Evolutionary conservation across 2,113 vertebrate genomes (phyloP), one percentile per base, ranked within the genome.

Genomic region (Cathartes aura): DNA sequence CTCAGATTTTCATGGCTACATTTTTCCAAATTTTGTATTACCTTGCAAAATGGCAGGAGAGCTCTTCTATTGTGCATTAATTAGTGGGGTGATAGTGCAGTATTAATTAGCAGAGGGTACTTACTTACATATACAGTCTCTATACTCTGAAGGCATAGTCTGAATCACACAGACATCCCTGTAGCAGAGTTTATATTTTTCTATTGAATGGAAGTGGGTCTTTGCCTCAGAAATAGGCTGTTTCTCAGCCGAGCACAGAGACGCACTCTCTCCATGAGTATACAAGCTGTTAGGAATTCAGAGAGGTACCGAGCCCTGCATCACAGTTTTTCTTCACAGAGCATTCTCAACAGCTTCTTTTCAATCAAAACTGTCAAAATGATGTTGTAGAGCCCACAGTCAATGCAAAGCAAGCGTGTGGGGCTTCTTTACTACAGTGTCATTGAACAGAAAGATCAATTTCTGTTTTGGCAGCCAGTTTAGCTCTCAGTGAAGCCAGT

Each of bases 291-390:
- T 89, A 75, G 56, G 68, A 87, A 95, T 93, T 95, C 78, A 53
- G 66, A 87, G 72, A 85, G 47, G 47, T 89, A 89, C 64, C 1
- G 1, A 94, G 81, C 40, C 56, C 60, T 43, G 58, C 58, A 59
- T 75, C 78, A 71, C 83, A 82, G 56, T 56, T 97, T 97, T 90
- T 80, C 66, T 90, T 97, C 70, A 80, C 89, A 55, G 88, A 90
- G 72, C 52, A 27, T 93, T 98, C 96, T 96, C 91, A 97, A 94
- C 87, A 93, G 68, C 76, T 97, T 95, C 42, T 59, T 96, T 94
- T 91, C 91, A 95, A 93, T 97, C 96, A 98, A 95, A 97, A 87
- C 92, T 95, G 75, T 87, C 92, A 96, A 89, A 85, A 75, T 74
- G 23, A 22, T 71, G 92, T 52, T 80, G 45, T n/a, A 50, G 85